phyloP scores from a whole-genome alignment of 2,888 invertebrate genomes.

The Troides oblongomaculatus region DNA sequence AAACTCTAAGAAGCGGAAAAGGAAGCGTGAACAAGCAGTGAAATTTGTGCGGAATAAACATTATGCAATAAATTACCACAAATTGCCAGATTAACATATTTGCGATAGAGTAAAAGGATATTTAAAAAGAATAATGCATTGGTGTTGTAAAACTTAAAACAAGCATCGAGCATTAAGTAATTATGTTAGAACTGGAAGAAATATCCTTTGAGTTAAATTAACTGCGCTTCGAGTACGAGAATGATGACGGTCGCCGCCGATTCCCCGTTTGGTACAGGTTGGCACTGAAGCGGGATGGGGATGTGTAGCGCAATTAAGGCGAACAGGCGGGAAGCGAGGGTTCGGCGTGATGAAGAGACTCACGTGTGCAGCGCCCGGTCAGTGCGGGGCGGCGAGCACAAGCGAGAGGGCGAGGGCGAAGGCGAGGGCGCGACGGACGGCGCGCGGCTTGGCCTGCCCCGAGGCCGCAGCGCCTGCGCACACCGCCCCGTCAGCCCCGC shows the following conservation, averaged over 20 bases:
- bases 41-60: constrained; percentile 5
- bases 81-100: neutral
- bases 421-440: constrained; percentile 62
- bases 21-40: constrained; percentile 26
- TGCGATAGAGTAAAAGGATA: neutral
- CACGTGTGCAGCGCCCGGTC: constrained; percentile 74
- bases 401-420: constrained; percentile 69
- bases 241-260: no score
- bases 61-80: neutral
- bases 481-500: constrained; percentile 51
- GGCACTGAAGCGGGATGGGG: constrained; percentile 5
- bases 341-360: constrained; percentile 50
- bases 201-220: constrained; percentile 21
- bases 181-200: neutral
- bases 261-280: neutral
- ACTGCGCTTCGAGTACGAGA: neutral
- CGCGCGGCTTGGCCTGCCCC: constrained; percentile 60
- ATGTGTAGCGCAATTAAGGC: constrained; percentile 33
- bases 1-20: constrained; percentile 18
- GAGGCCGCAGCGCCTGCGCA: constrained; percentile 73
- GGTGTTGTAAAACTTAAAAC: constrained; percentile 3
- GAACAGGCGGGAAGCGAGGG: constrained; percentile 32
- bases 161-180: constrained; percentile 9
- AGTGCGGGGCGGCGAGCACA: constrained; percentile 70
- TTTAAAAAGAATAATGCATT: constrained; percentile 3